A percentile compares a stretch with the other conserved stretches of the same genome.
Conservation (phyloP, 2,113 vertebrate genomes). For the Salvelinus alpinus region DNA sequence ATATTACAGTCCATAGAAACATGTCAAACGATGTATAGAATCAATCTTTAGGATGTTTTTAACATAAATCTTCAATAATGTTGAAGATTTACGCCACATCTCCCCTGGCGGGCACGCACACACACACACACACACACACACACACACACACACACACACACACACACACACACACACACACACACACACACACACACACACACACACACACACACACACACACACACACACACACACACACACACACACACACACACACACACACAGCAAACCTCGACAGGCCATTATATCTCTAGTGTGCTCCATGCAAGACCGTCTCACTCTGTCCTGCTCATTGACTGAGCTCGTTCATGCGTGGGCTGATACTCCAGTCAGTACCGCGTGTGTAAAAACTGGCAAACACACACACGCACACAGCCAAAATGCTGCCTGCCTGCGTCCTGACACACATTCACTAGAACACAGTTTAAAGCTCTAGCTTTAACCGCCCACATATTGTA, state of each 20-base stretch:
- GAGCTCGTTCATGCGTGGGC: slow-evolving; percentile 55
- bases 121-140: background rate
- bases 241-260: slow-evolving; percentile 18
- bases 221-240: slow-evolving; percentile 13
- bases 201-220: background rate
- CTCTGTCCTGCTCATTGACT: slow-evolving; percentile 54
- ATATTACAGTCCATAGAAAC: too few species aligned
- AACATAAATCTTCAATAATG: too few species aligned
- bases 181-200: slow-evolving; percentile 11
- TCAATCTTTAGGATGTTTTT: too few species aligned
- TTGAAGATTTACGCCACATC: too few species aligned
- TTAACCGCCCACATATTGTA: too few species aligned
- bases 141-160: background rate
- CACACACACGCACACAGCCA: slow-evolving; percentile 12
- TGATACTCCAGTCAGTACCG: slow-evolving; percentile 60
- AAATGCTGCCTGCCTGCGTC: slow-evolving; percentile 23
- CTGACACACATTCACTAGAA: too few species aligned
- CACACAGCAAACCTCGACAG: slow-evolving; percentile 10
- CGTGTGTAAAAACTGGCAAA: slow-evolving; percentile 15
- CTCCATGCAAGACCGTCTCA: slow-evolving; percentile 42
- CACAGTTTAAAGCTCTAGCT: too few species aligned
- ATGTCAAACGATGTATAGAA: too few species aligned
- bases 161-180: background rate
- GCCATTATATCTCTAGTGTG: background rate
- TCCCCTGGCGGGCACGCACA: background rate